phyloP scores from a whole-genome alignment of 92 coral and sea anemone species.

The Phenganax stokvisi region DNA sequence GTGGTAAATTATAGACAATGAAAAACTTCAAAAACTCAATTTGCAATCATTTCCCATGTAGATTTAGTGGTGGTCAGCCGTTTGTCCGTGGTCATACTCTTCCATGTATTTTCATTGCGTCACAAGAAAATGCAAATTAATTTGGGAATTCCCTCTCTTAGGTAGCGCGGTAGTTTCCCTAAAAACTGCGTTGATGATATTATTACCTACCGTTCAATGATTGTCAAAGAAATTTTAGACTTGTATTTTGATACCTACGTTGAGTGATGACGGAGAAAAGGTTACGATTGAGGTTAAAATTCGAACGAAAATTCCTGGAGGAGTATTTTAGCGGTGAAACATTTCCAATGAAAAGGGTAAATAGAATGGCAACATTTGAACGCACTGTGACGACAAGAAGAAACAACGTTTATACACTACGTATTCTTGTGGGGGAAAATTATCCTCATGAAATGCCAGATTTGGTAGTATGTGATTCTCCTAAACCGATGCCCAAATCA shows the following conservation, averaged over 20 bases:
- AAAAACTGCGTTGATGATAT: not conserved
- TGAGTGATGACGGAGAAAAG: not conserved
- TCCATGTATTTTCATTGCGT: not conserved
- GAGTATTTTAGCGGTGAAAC: conserved; percentile 53
- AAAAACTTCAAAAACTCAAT: too few species aligned
- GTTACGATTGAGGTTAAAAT: conserved; percentile 45
- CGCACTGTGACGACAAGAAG: conserved; percentile 47
- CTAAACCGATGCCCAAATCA: conserved; percentile 34
- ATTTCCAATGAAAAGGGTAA: not conserved
- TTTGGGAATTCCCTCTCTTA: not conserved
- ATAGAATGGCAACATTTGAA: conserved; percentile 41
- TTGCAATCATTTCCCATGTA: too few species aligned
- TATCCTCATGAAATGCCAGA: conserved; percentile 64
- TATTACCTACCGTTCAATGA: not conserved
- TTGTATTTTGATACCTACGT: not conserved
- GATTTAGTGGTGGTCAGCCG: too few species aligned
- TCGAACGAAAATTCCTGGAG: conserved; percentile 56
- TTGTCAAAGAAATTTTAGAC: not conserved
- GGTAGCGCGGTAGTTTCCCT: too few species aligned
- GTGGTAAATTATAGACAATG: too few species aligned
- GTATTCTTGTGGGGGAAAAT: conserved; percentile 60
- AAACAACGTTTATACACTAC: conserved; percentile 53
- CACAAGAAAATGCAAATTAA: not conserved
- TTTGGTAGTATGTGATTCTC: conserved; percentile 57
- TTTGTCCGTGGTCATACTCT: too few species aligned